Base-by-base conservation (phyloP, 2,888 invertebrate species). In the Oligia fasciuncula region DNA sequence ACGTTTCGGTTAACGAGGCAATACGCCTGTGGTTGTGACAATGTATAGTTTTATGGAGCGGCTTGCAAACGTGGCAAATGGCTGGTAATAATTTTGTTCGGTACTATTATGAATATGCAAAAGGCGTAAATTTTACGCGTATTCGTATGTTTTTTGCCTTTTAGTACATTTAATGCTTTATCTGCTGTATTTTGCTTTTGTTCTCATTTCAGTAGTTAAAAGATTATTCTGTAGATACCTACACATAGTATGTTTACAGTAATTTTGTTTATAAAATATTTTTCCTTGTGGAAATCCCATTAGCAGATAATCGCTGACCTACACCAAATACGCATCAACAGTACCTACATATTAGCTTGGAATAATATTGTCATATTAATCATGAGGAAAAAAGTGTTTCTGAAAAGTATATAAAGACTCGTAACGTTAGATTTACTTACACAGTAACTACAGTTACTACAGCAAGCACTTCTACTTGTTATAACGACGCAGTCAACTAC, bases 1-100 rank as follows among this genome's bases (percentile, higher is more conserved):
- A 86, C 62, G 51, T 76, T 40, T 66, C 40, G 66, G 65, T 80
- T 86, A 77, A 85, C 79, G 85, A 85, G 60, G 67, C 57, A 66
- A 68, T 69, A 68, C 60, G 73, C 66, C n/a, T 40, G 35, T 40
- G 62, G 23, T 60, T 40, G 17, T 75, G 49, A 80, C 71, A 76
- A 40, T 71, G 71, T 73, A 75, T 54, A 67, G 63, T 79, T 83
- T 84, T 74, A 83, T 71, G 62, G 62, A 19, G 73, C 60, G 29
- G 66, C 23, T 14, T 8, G 40, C 23, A 8, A 51, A 43, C 73
- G 73, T 49, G 65, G 76, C 67, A 76, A 79, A 79, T 60, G 40
- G 63, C 40, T 5, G 57, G 46, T 71, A 43, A 80, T 72, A 54
- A 74, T 74, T 68, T 77, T 62, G 51, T 81, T 62, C 9, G 23